Evolutionary conservation across 2,113 vertebrate species (phyloP), one percentile per base, ranked within the genome.

Genomic region (Hyperopisus bebe): DNA sequence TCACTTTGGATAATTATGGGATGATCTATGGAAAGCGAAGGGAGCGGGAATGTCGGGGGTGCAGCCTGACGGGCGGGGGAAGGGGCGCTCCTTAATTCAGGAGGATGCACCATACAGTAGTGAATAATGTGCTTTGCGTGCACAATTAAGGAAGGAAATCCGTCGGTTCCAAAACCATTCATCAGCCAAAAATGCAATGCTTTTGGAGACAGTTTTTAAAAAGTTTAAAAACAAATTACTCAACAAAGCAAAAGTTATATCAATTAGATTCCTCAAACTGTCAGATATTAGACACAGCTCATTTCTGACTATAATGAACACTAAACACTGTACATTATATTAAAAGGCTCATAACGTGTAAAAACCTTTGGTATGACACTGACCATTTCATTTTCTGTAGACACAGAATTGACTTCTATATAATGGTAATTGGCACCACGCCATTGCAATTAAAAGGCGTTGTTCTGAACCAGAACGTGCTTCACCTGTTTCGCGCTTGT

Each of bases 141-240:
- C 51, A 31, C 62, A 90, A 87, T 90, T 87, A 90, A 31, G 58
- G n/a, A 86, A 51, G 84, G 7, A 55, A 77, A 86, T 46, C 55
- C 39, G 89, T 10, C 66, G 66, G 17, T 80, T n/a, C 55, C n/a
- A 27, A 24, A 84, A 24, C 42, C 8, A 5, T n/a, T 84, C 82
- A 84, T 47, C 9, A 47, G 74, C 35, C 35, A 42, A 77, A 85
- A 50, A 85, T 48, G 42, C 46, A n/a, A 5, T 2, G 24, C 17
- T 53, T 48, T 19, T 48, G 11, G 17, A 17, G 13, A 39, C n/a
- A 24, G 47, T 53, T 53, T 50, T 86, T 47, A 10, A 44, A 8
- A 44, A 70, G 17, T 53, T 53, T 53, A 7, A 21, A 55, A 55
- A 39, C 35, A 80, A 80, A 80, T 80, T 42, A 77, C 24, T 35